These are phyloP conservation scores for Pungitius pungitius DNA, from an alignment of 2,113 vertebrate species.

Conservation along the genomic window DNA sequence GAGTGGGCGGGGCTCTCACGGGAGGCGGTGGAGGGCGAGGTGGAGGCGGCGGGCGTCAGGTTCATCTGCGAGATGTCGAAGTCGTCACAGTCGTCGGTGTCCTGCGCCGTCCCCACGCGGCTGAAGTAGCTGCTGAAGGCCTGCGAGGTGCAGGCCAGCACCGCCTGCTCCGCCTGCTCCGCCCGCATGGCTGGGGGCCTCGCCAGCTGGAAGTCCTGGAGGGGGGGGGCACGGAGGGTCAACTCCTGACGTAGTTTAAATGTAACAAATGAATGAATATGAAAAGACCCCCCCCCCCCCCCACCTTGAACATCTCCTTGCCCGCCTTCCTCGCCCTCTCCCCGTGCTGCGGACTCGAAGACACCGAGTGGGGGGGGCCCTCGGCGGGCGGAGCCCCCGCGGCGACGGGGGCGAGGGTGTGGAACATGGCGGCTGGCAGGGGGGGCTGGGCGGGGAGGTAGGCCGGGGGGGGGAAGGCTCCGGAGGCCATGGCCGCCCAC, in stretches of 20 bases:
- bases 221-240: not conserved
- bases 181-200: slow-evolving; percentile 92
- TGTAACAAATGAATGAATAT: no score
- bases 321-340: slow-evolving; percentile 89
- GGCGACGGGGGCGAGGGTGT: slow-evolving; percentile 88
- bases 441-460: slow-evolving; percentile 97
- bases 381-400: slow-evolving; percentile 84
- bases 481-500: slow-evolving; percentile 93
- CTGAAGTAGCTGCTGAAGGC: slow-evolving; percentile 98
- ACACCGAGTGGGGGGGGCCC: slow-evolving; percentile 85
- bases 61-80: slow-evolving; percentile 99
- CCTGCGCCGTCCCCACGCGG: slow-evolving; percentile 96
- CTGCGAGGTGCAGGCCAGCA: slow-evolving; percentile 92
- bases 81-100: slow-evolving; percentile 98
- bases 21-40: slow-evolving; percentile 97
- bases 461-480: slow-evolving; percentile 94
- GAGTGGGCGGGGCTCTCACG: slow-evolving; percentile 80
- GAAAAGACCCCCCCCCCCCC: not conserved
- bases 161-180: slow-evolving; percentile 89
- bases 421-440: slow-evolving; percentile 97
- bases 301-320: slow-evolving; percentile 94
- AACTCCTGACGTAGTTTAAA: no score
- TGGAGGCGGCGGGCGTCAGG: slow-evolving; percentile 98
- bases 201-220: slow-evolving; percentile 95
- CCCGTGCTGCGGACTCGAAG: slow-evolving; percentile 89